phyloP scores from a whole-genome alignment of 2,113 vertebrate species.

The Pachycephala philippinensis region DNA sequence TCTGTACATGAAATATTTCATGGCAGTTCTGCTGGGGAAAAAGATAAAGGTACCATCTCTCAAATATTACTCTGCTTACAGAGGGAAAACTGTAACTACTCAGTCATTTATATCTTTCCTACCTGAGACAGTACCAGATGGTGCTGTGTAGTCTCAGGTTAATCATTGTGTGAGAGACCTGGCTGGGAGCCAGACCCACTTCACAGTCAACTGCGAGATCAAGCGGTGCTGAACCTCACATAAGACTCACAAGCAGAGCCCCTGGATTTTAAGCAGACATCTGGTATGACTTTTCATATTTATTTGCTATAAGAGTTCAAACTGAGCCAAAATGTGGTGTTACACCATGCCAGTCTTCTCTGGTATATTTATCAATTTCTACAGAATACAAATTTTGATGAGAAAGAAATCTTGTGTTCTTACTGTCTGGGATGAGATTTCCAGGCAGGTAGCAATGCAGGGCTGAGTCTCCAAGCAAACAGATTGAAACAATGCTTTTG shows the following conservation, averaged over 20 bases:
- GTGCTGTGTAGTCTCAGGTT: slow-evolving; percentile 61
- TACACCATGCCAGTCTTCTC: not conserved
- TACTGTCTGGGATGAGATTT: not conserved
- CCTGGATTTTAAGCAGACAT: slow-evolving; percentile 62
- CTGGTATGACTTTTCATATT: slow-evolving; percentile 45
- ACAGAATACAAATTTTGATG: not conserved
- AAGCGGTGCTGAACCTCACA: slow-evolving; percentile 43
- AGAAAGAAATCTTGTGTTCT: not conserved
- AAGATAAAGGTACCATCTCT: not conserved
- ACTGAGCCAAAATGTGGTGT: not conserved
- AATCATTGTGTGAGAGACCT: slow-evolving; percentile 67
- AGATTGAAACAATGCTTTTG: not conserved
- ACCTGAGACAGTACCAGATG: slow-evolving; percentile 74
- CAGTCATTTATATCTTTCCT: slow-evolving; percentile 53
- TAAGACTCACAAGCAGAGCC: slow-evolving; percentile 49
- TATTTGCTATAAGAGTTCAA: slow-evolving; percentile 20
- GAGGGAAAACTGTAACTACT: slow-evolving; percentile 5
- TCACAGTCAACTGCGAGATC: slow-evolving; percentile 54
- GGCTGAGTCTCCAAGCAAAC: not conserved
- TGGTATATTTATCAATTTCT: not conserved
- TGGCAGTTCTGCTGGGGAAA: not conserved
- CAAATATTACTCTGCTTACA: slow-evolving; percentile 7
- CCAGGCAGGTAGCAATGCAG: not conserved
- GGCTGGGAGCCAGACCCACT: slow-evolving; percentile 67
- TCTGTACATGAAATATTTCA: not conserved